Evolutionary conservation across 2,888 invertebrate genomes (phyloP).

Genomic region (Chouioia cunea): DNA sequence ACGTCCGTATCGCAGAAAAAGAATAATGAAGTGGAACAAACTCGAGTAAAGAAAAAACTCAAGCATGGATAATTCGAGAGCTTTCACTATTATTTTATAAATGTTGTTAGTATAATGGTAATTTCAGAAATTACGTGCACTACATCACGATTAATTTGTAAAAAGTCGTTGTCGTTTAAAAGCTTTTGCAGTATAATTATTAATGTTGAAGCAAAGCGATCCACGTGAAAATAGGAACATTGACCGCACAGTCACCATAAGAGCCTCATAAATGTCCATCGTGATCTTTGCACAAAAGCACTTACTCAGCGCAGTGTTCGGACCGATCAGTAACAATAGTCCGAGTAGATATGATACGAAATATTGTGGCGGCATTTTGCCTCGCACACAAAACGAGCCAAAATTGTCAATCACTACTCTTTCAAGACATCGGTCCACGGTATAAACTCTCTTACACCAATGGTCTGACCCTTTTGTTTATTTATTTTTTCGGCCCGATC

Average conservation of each 20-base stretch:
- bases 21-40: constrained; percentile 13
- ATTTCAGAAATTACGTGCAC: no score
- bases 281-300: neutral
- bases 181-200: no score
- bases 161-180: no score
- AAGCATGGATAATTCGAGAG: neutral
- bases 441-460: no score
- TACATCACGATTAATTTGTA: no score
- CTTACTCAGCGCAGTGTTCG: constrained; percentile 38
- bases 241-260: no score
- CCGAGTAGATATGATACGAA: constrained; percentile 36
- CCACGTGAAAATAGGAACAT: no score
- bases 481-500: constrained; percentile 23
- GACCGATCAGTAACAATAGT: constrained; percentile 34
- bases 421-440: no score
- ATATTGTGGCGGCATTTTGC: constrained; percentile 33
- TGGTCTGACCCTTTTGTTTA: neutral
- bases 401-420: no score
- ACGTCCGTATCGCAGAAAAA: neutral
- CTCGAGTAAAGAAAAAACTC: neutral
- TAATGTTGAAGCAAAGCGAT: no score
- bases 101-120: no score
- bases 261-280: no score
- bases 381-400: neutral
- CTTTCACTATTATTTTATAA: constrained; percentile 3